Percentiles rank a stretch among this genome's conserved stretches.
These are phyloP conservation scores for Telmatochromis sp. DNA, from an alignment of 2,113 vertebrate species.

Conservation along the genomic window DNA sequence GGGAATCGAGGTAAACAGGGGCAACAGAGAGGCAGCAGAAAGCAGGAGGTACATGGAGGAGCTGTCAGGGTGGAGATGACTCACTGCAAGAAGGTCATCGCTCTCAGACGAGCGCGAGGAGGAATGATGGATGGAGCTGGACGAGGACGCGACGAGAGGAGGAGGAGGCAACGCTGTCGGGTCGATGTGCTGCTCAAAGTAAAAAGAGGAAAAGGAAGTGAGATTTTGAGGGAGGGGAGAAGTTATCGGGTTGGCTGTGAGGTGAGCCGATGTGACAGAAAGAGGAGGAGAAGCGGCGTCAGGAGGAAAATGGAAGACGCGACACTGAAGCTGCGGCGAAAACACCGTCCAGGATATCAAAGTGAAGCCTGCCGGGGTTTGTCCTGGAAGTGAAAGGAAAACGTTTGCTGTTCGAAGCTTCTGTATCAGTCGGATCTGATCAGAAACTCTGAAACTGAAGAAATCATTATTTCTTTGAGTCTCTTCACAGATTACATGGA, in stretches of 20 bases:
- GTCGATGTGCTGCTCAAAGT: neutral
- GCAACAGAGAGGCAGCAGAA: neutral
- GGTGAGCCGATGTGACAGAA: neutral
- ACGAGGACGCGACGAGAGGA: neutral
- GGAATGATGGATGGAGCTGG: neutral
- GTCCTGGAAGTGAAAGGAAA: neutral
- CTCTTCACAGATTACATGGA: too few relatives aligned
- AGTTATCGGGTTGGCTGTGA: neutral
- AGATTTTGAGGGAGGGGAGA: neutral
- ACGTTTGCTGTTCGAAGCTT: neutral
- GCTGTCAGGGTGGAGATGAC: constrained; percentile 1
- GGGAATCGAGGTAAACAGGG: neutral
- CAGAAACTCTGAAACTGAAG: neutral
- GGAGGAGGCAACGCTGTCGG: neutral
- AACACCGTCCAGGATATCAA: neutral
- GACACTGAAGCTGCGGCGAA: neutral
- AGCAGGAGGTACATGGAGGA: neutral
- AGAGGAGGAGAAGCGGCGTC: neutral
- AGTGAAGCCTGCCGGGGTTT: too few relatives aligned
- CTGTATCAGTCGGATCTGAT: rapidly evolving
- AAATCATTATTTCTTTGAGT: neutral
- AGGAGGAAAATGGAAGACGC: neutral
- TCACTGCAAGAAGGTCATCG: constrained; percentile 21
- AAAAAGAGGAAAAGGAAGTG: neutral
- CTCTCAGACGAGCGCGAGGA: neutral